phyloP scores from a whole-genome alignment of 37 sponge, comb jelly and placozoan genomes.

The Cladorhizidae sp. region DNA sequence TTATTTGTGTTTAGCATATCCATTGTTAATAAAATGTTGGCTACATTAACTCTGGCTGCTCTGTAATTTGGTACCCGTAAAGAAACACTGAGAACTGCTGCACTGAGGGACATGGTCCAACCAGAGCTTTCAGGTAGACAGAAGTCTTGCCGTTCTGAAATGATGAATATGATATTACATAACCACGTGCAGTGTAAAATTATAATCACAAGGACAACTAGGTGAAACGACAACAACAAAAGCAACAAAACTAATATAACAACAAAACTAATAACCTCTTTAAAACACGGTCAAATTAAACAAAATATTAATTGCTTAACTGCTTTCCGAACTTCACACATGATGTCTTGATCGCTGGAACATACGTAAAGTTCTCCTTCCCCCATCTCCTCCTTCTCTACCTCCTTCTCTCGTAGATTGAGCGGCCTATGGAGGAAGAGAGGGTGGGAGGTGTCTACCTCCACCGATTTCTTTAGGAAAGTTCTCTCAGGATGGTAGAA shows the following conservation, averaged over 20 bases:
- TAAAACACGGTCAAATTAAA: too few relatives aligned
- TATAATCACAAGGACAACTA: neutral
- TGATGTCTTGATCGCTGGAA: slow-evolving; percentile 17
- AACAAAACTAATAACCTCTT: too few relatives aligned
- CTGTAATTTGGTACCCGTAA: slow-evolving; percentile 19
- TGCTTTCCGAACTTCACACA: slow-evolving; percentile 7
- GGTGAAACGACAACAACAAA: neutral
- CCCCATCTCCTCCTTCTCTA: neutral
- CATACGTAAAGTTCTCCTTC: slow-evolving; percentile 5
- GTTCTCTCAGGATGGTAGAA: slow-evolving; percentile 71
- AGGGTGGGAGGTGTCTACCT: neutral
- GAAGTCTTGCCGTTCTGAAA: neutral
- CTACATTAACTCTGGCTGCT: too few relatives aligned
- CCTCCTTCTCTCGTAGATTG: neutral
- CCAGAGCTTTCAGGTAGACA: slow-evolving; percentile 13
- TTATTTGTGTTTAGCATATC: too few relatives aligned
- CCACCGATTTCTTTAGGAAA: slow-evolving; percentile 40
- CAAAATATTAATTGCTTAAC: slow-evolving; percentile 15
- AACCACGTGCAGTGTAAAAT: neutral
- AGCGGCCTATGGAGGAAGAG: neutral
- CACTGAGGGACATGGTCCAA: slow-evolving; percentile 5
- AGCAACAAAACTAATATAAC: too few relatives aligned
- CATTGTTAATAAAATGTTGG: too few relatives aligned
- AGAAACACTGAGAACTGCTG: slow-evolving; percentile 12
- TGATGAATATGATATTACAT: neutral